phyloP scores from a whole-genome alignment of 1,140 invertebrate genomes.

The Drosophila tropicalis region DNA sequence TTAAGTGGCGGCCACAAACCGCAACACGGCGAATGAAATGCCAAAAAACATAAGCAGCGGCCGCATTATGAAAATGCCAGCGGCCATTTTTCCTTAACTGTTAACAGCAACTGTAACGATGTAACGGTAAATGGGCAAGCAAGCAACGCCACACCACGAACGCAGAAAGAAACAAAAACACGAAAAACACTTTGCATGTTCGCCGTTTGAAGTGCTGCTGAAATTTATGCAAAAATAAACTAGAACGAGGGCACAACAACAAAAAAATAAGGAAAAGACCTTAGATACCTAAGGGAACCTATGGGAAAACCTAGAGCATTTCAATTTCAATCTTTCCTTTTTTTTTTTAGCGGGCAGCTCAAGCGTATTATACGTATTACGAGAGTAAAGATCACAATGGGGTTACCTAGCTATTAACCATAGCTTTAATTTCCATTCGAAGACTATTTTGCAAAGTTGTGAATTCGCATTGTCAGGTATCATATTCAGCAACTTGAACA shows the following conservation, averaged over 20 bases:
- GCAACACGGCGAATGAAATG: conserved; percentile 33
- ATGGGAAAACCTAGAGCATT: too few species aligned
- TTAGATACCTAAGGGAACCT: too few species aligned
- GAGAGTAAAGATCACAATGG: too few species aligned
- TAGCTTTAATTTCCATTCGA: too few species aligned
- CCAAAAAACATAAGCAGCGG: conserved; percentile 41
- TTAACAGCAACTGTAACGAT: conserved; percentile 41
- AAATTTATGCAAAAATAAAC: conserved; percentile 23
- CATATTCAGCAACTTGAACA: background rate
- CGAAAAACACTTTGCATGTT: conserved; percentile 49
- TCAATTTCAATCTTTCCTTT: too few species aligned
- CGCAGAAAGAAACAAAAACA: conserved; percentile 28
- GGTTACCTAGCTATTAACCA: too few species aligned
- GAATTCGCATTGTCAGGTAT: background rate
- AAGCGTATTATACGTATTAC: too few species aligned
- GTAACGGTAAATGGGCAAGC: conserved; percentile 34
- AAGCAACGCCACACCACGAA: conserved; percentile 11
- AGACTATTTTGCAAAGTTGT: background rate
- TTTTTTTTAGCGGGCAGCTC: too few species aligned
- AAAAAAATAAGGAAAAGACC: background rate
- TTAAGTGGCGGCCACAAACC: conserved; percentile 49
- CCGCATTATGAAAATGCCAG: conserved; percentile 67
- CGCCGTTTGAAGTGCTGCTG: conserved; percentile 42
- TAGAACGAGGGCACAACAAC: background rate
- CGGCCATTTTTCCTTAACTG: conserved; percentile 55